Base-by-base conservation (phyloP, 2,797 vertebrate species). In the Ctenochaetus hawaiiensis region DNA sequence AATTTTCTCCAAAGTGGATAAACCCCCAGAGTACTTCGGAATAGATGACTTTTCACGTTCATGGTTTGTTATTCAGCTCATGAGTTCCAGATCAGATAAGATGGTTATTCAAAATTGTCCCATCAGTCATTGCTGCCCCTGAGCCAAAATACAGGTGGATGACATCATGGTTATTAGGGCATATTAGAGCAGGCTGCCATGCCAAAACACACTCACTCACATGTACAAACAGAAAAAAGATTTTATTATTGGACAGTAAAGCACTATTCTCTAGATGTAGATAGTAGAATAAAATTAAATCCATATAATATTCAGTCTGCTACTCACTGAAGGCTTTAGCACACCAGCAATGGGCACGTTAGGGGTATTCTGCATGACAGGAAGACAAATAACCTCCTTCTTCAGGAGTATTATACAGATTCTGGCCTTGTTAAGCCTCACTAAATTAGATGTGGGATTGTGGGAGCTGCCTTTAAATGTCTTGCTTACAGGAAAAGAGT, bases 61-160 rank as follows among this genome's bases (percentile, higher is more conserved):
- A 61, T n/a, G 20, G 48, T 72, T 82, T 64, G 43, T 43, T 70
- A 77, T 81, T 81, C 75, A 71, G 74, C 80, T 83, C 66, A 12
- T 34, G 39, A 62, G 79, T 72, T 89, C 89, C 87, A 88, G 83
- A 91, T 94, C 88, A 77, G 91, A 92, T 90, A 82, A 87, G 77
- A 91, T 82, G 61, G 87, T 91, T 90, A 89, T 75, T 76, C 37
- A 48, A 87, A 92, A 90, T 83, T 59, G 75, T 79, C 82, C 78
- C 80, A 86, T 91, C 84, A 85, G 70, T 91, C 88, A 91, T 74
- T 47, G 5, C 39, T 30, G 44, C 58, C 74, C 43, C 12, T 0
- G 22, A 71, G 82, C 79, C 69, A 85, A 74, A 81, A 66, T 74
- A 63, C 87, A 90, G 89, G 91, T 92, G 87, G 62, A 72, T 89